Conservation (phyloP, 2,797 vertebrate species). For the Carapus acus region DNA sequence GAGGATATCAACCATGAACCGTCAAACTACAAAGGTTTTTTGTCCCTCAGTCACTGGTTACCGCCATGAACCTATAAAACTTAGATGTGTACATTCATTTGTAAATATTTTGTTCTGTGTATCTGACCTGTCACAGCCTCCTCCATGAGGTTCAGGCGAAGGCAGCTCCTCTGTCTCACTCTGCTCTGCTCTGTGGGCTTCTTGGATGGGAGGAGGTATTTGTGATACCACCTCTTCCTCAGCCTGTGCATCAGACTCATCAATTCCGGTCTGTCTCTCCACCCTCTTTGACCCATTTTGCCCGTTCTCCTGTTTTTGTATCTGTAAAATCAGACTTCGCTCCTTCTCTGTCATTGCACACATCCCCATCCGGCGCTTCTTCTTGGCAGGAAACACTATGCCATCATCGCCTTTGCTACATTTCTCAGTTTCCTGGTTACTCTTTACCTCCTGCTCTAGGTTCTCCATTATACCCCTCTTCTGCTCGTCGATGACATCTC, state of each 20-base stretch:
- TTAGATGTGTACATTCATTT: not conserved
- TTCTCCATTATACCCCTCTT: not conserved
- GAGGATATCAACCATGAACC: no score
- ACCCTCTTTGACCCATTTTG: conserved; percentile 2
- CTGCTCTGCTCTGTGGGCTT: not conserved
- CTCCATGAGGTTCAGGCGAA: conserved; percentile 13
- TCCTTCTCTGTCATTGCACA: conserved; percentile 61
- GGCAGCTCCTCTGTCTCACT: conserved; percentile 5
- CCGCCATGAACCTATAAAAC: no score
- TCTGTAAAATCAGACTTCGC: conserved; percentile 39
- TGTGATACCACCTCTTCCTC: conserved; percentile 12
- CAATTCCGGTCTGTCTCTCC: conserved; percentile 11
- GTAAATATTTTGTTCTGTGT: not conserved
- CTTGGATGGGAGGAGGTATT: conserved; percentile 2
- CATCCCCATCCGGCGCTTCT: conserved; percentile 68
- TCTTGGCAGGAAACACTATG: conserved; percentile 38
- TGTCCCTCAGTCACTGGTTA: no score
- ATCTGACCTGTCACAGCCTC: conserved; percentile 42
- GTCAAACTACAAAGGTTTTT: no score
- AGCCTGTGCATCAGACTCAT: conserved; percentile 2
- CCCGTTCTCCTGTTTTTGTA: conserved; percentile 22
- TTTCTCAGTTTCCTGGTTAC: conserved; percentile 12
- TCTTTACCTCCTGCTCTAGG: conserved; percentile 16
- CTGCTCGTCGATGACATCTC: conserved; percentile 12
- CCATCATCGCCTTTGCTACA: conserved; percentile 3